Evolutionary conservation across 2,113 vertebrate genomes (phyloP).

Genomic region (Alaudala cheleensis): DNA sequence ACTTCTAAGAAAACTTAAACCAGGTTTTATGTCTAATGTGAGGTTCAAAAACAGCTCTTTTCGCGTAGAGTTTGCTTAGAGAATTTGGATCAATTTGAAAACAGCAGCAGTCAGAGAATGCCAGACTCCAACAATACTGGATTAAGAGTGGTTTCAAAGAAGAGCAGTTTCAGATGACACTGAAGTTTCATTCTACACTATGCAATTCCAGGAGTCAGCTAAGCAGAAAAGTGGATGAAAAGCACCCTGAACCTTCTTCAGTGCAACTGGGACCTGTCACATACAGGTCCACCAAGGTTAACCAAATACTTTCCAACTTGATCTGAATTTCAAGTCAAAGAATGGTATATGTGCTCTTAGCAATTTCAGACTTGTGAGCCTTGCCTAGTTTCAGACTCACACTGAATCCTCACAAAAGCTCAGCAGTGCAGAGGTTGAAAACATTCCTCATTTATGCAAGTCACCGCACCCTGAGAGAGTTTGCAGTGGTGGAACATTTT

Average conservation of each 20-base stretch:
- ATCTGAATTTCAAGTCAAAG: not conserved
- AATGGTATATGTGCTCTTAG: not conserved
- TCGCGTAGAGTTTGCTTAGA: no score
- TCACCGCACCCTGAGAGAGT: rapidly evolving
- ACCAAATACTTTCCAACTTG: not conserved
- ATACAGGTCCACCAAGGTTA: not conserved
- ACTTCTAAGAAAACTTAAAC: not conserved
- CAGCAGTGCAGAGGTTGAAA: not conserved
- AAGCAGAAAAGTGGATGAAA: not conserved
- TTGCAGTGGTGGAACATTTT: not conserved
- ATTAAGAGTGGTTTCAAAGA: not conserved
- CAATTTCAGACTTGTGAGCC: not conserved
- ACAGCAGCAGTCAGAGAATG: not conserved
- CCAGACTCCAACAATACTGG: not conserved
- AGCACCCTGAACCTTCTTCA: not conserved
- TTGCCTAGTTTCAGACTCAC: not conserved
- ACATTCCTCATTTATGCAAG: not conserved
- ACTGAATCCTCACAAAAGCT: not conserved
- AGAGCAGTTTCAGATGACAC: not conserved
- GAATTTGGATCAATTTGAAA: not conserved
- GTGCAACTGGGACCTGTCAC: not conserved
- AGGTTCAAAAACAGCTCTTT: not conserved
- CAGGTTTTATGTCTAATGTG: not conserved
- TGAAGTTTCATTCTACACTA: not conserved
- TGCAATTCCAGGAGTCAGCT: not conserved